Percentiles rank a stretch among this genome's conserved stretches.
These are phyloP conservation scores for Natator depressus DNA, from an alignment of 2,113 vertebrate species.

Conservation along the genomic window DNA sequence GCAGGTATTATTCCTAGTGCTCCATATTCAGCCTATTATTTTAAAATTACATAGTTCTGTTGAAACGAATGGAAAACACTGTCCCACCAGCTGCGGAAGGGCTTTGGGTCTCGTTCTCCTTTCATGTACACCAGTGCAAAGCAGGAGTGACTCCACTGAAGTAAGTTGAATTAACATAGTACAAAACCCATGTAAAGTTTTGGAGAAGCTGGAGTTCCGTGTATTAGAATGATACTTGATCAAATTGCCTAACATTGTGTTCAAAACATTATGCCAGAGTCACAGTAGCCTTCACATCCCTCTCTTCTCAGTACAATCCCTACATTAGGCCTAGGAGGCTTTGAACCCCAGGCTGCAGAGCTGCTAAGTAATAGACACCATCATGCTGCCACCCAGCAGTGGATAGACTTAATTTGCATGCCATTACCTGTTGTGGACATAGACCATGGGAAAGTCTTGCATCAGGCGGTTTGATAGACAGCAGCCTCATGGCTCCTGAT, in stretches of 20 bases:
- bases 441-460: no score
- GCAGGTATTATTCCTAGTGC: background rate
- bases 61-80: background rate
- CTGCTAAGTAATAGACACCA: no score
- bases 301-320: background rate
- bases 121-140: background rate
- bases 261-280: background rate
- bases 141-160: background rate
- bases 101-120: background rate
- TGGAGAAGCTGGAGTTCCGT: background rate
- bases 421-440: no score
- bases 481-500: no score
- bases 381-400: no score
- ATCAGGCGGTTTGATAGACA: no score
- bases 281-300: background rate
- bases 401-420: fast-evolving
- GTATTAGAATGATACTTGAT: background rate
- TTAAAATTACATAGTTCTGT: background rate
- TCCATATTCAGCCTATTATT: background rate
- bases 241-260: background rate
- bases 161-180: background rate
- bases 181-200: background rate
- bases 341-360: no score
- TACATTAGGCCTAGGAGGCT: no score
- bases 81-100: background rate